These are phyloP conservation scores for Chionodraco myersi DNA, from an alignment of 2,113 vertebrate species.

Conservation along the genomic window DNA sequence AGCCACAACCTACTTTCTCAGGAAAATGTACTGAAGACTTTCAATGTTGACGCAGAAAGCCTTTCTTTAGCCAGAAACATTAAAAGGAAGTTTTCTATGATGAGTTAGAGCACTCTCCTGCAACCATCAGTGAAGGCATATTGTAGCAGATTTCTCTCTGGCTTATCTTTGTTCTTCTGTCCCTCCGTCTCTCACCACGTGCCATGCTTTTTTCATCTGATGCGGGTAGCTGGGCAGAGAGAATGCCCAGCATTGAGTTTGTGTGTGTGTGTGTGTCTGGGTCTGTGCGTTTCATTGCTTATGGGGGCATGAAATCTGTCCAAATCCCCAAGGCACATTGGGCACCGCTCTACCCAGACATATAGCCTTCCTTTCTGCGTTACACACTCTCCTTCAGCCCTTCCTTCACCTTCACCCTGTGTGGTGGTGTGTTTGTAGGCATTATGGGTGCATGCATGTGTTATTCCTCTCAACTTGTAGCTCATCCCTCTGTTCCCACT, in stretches of 20 bases:
- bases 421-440: conserved; percentile 33
- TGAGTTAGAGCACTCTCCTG: conserved; percentile 9
- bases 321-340: conserved; percentile 75
- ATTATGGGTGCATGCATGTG: conserved; percentile 49
- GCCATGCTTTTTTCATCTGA: conserved; percentile 48
- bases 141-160: conserved; percentile 25
- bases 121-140: conserved; percentile 11
- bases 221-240: conserved; percentile 58
- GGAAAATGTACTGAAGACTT: conserved; percentile 8
- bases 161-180: conserved; percentile 50
- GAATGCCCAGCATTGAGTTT: conserved; percentile 51
- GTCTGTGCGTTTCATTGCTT: conserved; percentile 76
- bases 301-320: conserved; percentile 86
- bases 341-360: conserved; percentile 61
- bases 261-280: conserved; percentile 64
- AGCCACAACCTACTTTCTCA: conserved; percentile 11
- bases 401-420: conserved; percentile 22
- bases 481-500: conserved; percentile 59
- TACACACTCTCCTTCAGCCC: conserved; percentile 15
- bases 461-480: conserved; percentile 58
- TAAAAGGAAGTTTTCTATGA: conserved; percentile 19
- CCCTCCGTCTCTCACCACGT: conserved; percentile 36
- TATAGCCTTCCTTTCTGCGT: conserved; percentile 47
- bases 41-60: neutral
- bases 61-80: conserved; percentile 1